These are phyloP conservation scores for Falco novaeseelandiae DNA, from an alignment of 2,797 vertebrate species.

Conservation along the genomic window DNA sequence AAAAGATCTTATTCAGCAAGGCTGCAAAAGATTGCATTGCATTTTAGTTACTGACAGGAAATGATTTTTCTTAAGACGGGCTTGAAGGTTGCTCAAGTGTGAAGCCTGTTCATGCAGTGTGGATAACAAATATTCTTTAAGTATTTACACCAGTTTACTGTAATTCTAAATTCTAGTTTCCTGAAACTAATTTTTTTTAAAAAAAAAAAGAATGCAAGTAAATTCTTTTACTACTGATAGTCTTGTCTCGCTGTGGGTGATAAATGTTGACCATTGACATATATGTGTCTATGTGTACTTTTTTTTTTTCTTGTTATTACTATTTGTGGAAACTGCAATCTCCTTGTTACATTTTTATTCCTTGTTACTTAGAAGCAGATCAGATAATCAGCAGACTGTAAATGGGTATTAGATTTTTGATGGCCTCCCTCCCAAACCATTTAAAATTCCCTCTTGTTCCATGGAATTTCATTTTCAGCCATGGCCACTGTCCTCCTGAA, in stretches of 20 bases:
- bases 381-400: not conserved
- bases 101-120: not conserved
- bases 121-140: not conserved
- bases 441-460: not conserved
- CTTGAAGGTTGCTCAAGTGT: not conserved
- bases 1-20: slow-evolving; percentile 7
- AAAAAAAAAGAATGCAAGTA: not conserved
- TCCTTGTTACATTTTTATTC: not conserved
- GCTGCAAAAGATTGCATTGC: not conserved
- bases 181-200: not conserved
- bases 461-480: not conserved
- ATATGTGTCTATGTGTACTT: not conserved
- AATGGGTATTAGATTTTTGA: not conserved
- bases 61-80: not conserved
- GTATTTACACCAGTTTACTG: not conserved
- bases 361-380: not conserved
- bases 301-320: not conserved
- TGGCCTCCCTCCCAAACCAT: not conserved
- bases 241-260: not conserved
- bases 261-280: not conserved
- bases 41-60: not conserved
- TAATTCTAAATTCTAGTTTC: not conserved
- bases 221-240: not conserved
- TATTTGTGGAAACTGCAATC: not conserved
- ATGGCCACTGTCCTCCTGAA: not conserved